These are phyloP conservation scores for Antechinus stuartii DNA, from an alignment of 2,113 vertebrate genomes.

Conservation along the genomic window DNA sequence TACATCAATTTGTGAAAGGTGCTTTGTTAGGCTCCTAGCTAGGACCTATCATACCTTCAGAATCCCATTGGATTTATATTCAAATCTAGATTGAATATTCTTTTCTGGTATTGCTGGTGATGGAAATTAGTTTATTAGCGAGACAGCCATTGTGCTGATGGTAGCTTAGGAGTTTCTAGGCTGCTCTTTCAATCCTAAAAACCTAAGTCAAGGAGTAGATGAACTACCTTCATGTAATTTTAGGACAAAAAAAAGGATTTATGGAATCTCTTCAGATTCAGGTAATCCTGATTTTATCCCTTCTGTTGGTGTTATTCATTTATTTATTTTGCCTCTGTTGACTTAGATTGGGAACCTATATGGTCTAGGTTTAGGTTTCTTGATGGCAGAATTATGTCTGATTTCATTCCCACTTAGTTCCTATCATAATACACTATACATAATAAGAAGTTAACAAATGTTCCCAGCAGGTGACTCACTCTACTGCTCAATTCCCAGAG, in stretches of 20 bases:
- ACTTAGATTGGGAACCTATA: background rate
- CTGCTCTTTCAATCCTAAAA: background rate
- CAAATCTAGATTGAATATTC: conserved; percentile 86
- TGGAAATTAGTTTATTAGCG: background rate
- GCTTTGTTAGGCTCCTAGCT: conserved; percentile 81
- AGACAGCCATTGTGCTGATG: background rate
- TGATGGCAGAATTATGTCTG: background rate
- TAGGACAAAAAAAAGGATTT: no score
- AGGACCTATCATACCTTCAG: conserved; percentile 86
- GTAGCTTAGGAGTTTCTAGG: background rate
- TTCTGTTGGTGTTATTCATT: background rate
- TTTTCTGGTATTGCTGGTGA: conserved; percentile 70
- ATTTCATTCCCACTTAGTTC: background rate
- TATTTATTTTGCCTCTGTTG: background rate
- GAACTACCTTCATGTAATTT: background rate
- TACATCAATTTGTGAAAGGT: conserved; percentile 69
- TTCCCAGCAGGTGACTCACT: background rate
- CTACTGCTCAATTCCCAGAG: background rate
- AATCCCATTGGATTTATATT: conserved; percentile 90
- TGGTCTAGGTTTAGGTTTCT: background rate
- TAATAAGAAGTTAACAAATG: background rate
- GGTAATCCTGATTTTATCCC: background rate
- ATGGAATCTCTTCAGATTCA: background rate
- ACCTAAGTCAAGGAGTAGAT: background rate
- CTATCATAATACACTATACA: background rate